A percentile compares a stretch with the other conserved stretches of the same genome.
Conservation (phyloP, 2,797 vertebrate species). For the Dendrocincla tyrannina region DNA sequence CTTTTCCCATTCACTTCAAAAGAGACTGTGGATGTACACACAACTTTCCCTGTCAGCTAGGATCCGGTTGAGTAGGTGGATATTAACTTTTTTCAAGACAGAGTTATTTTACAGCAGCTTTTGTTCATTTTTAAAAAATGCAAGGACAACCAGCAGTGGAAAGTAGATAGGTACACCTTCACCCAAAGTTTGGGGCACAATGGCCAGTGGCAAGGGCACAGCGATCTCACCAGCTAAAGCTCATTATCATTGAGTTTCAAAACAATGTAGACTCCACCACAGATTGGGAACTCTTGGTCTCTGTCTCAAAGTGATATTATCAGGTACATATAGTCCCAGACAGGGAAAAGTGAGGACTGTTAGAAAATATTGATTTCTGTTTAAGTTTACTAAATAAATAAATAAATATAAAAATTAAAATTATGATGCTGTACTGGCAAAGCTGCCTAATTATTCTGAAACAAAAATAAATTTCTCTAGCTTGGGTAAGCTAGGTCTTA, state of each 20-base stretch:
- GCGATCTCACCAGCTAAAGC: neutral
- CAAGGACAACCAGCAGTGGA: neutral
- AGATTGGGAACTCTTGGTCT: neutral
- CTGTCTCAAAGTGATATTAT: neutral
- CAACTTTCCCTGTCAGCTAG: neutral
- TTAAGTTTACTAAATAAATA: neutral
- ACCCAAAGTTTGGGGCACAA: neutral
- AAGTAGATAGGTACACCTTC: neutral
- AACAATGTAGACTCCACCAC: neutral
- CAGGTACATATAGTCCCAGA: neutral
- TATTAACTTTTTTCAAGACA: neutral
- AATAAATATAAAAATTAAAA: neutral
- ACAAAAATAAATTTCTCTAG: neutral
- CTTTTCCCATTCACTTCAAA: neutral
- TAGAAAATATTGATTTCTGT: neutral
- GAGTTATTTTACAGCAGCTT: neutral
- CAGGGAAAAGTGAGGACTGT: neutral
- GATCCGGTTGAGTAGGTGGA: neutral
- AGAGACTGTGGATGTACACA: neutral
- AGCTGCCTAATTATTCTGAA: neutral
- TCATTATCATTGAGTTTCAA: neutral
- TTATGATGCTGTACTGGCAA: neutral
- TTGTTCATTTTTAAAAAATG: neutral
- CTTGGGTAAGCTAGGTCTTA: neutral
- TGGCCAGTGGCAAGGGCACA: neutral